Evolutionary conservation across 2,888 invertebrate genomes (phyloP), one percentile per base, ranked within the genome.

Genomic region (Osedax frankpressi): DNA sequence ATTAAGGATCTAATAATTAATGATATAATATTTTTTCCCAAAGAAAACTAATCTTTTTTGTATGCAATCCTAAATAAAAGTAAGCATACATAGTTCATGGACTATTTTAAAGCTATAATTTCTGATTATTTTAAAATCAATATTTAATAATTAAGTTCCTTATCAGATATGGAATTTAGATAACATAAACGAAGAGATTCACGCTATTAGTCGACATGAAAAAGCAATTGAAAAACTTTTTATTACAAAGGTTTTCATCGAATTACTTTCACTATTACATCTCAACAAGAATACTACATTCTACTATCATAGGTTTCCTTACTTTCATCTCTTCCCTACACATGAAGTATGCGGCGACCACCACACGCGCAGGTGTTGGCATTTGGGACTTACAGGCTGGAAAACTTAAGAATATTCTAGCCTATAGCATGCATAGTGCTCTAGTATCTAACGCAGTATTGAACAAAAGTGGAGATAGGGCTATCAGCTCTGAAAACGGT

Each of bases 131-230:
- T 44, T 44, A 44, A 44, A 44, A 6, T 44, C 19, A 11, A 44
- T 44, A 44, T 11, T 44, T 44, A 44, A 11, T 44, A 44, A 11
- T 44, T 44, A 6, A 19, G 44, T 44, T 11, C 44, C 6, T 44
- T 44, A 44, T 44, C 44, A 44, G 44, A 69, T 69, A 1, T 97
- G 97, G 97, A 97, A 97, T 83, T 94, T 98, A 74, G 94, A 96
- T 84, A 97, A 97, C 83, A 96, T 97, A 77, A 94, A 95, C 81
- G 96, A 97, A 82, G 94, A 95, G 84, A 94, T 95, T 0, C 94
- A 94, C 82, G 92, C 92, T 62, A 77, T 78, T n/a, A 75, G 77
- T 67, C 73, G 95, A 6, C 94, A 96, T 82, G 97, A 97, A 82
- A 86, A 95, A 75, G 93, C 94, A 79, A 93, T 97, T 75, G 96